These are phyloP conservation scores for Trissoscelio sp. DNA, from an alignment of 2,888 invertebrate species.

Conservation along the genomic window DNA sequence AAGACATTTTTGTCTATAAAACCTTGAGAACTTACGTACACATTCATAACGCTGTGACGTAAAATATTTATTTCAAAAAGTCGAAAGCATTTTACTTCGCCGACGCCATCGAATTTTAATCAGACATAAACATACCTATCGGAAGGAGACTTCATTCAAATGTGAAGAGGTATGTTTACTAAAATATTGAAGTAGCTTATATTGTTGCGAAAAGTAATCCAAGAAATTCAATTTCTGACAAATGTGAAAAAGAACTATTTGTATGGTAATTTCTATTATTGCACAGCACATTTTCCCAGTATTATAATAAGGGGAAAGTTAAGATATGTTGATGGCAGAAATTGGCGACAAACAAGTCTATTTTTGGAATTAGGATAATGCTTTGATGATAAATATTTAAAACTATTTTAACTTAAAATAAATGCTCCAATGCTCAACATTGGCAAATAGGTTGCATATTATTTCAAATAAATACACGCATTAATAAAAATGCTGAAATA, in stretches of 20 bases:
- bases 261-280: constrained; percentile 17
- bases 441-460: no score
- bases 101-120: constrained; percentile 2
- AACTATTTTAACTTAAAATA: no score
- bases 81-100: not conserved
- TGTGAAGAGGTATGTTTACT: constrained; percentile 6
- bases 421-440: no score
- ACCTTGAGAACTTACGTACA: no score
- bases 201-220: constrained; percentile 4
- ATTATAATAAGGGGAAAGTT: not conserved
- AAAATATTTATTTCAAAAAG: not conserved
- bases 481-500: no score
- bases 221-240: constrained; percentile 12
- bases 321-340: not conserved
- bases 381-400: no score
- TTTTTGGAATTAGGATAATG: no score
- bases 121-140: not conserved
- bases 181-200: constrained; percentile 5
- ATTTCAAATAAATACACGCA: no score
- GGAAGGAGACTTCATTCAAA: not conserved
- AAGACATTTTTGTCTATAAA: not conserved
- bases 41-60: not conserved
- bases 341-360: not conserved
- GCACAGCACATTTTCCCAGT: not conserved
- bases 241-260: constrained; percentile 3